Percentiles rank a stretch among this genome's conserved stretches.
Conservation (phyloP, 1,140 invertebrate genomes). For the Zaprionus tsacasi region DNA sequence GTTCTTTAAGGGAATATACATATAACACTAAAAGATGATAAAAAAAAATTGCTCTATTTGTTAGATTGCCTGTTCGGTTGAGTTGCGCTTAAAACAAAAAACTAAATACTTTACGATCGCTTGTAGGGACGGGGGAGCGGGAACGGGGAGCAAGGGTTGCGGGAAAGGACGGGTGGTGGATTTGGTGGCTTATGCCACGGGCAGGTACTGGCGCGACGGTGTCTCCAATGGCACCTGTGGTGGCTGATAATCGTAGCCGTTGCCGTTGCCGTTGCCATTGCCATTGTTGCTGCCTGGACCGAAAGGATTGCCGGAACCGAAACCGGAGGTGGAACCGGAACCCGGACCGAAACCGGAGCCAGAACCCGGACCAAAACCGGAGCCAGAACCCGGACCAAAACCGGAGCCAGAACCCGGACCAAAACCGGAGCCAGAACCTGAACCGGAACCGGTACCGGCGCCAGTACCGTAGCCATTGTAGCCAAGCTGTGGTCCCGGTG, state of each 20-base stretch:
- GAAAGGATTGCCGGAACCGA: constrained; percentile 31
- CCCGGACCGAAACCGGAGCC: not conserved
- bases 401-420: not conserved
- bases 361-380: not conserved
- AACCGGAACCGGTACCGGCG: not conserved
- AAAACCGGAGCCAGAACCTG: not conserved
- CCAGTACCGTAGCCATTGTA: constrained; percentile 10
- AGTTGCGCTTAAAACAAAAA: constrained; percentile 58
- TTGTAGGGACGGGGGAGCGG: constrained; percentile 31
- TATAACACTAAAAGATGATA: constrained; percentile 80
- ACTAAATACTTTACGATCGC: constrained; percentile 75
- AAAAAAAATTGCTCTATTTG: constrained; percentile 65
- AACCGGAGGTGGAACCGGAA: not conserved
- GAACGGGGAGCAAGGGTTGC: not conserved
- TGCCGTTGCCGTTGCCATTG: constrained; percentile 46
- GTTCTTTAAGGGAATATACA: constrained; percentile 52
- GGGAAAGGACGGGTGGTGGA: not conserved
- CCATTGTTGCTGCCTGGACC: constrained; percentile 39
- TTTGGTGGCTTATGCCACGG: constrained; percentile 61
- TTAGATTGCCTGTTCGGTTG: constrained; percentile 50
- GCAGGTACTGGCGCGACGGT: constrained; percentile 72
- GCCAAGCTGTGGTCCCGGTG: constrained; percentile 21
- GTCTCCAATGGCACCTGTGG: constrained; percentile 51
- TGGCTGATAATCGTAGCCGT: constrained; percentile 66
- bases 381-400: not conserved